Evolutionary conservation across 2,888 invertebrate genomes (phyloP), one percentile per base, ranked within the genome.

Genomic region (Acleris laterana): DNA sequence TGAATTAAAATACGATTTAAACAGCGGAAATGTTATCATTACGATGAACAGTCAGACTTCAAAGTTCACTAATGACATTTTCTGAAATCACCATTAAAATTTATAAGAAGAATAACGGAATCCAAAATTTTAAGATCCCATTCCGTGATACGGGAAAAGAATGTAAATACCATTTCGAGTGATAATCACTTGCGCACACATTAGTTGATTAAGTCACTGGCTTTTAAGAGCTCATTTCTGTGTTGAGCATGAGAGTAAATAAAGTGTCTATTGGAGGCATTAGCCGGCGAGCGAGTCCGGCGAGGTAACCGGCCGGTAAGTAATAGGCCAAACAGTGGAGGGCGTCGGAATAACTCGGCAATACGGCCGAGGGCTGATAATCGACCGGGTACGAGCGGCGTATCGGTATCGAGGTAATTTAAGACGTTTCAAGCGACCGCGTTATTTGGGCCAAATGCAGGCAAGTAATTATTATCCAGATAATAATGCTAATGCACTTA

Each of bases 401-500:
- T 87, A 87, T 86, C 85, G 80, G 74, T 79, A 79, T 79, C 77
- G 80, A 79, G 78, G 85, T 88, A 89, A 89, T 87, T 87, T 85
- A 88, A 90, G 85, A 87, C 83, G 82, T 84, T 87, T 79, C 84
- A 85, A 80, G 84, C 87, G 79, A 85, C 82, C 81, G 74, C 83
- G 87, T 85, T 89, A 90, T 91, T 92, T 86, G 87, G 91, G 87
- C 85, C 88, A 90, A 92, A 91, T 90, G 89, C 90, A 90, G 85
- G 87, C 86, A 86, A 90, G 90, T 91, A 93, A 93, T 93, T 91
- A 93, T 92, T 91, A 90, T 89, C 81, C 86, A 90, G 92, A 92
- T 92, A 92, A 90, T 90, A 92, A 93, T 93, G 92, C 90, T 92
- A 92, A 92, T 92, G 91, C 90, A 91, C 90, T 92, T 91, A 91